A percentile compares a stretch with the other conserved stretches of the same genome.
Evolutionary conservation across 2,113 vertebrate species (phyloP).

Genomic region (Romanogobio albipinnatus): DNA sequence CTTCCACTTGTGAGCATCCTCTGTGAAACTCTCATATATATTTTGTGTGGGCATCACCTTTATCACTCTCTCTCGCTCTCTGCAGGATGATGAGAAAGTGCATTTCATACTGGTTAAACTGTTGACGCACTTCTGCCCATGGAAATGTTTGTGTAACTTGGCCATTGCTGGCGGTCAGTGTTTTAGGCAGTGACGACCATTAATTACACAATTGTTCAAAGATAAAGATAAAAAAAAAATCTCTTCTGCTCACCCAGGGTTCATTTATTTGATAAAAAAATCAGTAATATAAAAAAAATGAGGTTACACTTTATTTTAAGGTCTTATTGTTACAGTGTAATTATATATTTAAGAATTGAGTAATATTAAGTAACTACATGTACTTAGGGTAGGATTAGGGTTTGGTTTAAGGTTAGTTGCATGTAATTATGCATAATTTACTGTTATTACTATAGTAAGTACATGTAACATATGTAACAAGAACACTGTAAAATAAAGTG

Average conservation of each 20-base stretch:
- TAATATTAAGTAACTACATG: no score
- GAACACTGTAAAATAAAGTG: no score
- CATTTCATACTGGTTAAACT: background rate
- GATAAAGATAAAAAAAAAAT: background rate
- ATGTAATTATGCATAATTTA: no score
- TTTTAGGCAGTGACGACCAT: background rate
- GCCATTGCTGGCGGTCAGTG: background rate
- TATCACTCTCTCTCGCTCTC: background rate
- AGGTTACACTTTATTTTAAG: no score
- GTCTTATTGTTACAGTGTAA: no score
- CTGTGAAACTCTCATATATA: background rate
- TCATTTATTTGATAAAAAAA: background rate
- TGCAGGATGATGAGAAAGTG: background rate
- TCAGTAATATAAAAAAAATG: no score
- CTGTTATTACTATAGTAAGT: no score
- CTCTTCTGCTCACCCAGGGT: background rate
- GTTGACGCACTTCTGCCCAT: background rate
- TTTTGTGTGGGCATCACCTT: background rate
- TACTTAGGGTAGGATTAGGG: no score
- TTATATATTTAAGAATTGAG: no score
- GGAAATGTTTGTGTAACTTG: background rate
- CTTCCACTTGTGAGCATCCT: slow-evolving; percentile 19
- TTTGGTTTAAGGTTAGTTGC: no score
- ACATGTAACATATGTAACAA: no score
- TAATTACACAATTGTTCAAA: background rate